These are phyloP conservation scores for Phocoena phocoena DNA, from an alignment of 2,113 vertebrate species.

Conservation along the genomic window DNA sequence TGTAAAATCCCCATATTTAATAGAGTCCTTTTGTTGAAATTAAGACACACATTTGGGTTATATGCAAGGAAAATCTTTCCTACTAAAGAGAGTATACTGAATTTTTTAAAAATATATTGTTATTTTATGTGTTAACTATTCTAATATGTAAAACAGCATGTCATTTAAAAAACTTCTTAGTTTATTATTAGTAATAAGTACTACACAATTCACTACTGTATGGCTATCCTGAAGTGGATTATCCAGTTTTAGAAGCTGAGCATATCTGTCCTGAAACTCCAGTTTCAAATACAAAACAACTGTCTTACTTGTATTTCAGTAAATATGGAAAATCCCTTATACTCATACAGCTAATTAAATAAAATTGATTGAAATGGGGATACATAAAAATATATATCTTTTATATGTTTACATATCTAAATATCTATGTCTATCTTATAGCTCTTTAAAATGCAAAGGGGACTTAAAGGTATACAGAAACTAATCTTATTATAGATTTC, in stretches of 20 bases:
- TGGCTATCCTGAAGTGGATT: not conserved
- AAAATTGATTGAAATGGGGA: not conserved
- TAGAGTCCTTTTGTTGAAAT: not conserved
- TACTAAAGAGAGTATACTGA: not conserved
- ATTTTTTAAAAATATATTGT: fast-evolving
- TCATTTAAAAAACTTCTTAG: not conserved
- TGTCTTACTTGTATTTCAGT: not conserved
- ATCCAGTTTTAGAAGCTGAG: not conserved
- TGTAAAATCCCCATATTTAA: not conserved
- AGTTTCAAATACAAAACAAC: not conserved
- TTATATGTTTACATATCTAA: not conserved
- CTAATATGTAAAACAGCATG: not conserved
- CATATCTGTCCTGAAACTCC: not conserved
- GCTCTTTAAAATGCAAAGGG: not conserved
- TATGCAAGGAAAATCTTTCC: not conserved
- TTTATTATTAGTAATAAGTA: not conserved
- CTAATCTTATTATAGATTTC: not conserved
- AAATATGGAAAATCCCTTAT: not conserved
- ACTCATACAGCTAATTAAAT: not conserved
- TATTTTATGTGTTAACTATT: not conserved
- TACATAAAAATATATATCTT: not conserved
- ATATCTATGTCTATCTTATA: not conserved
- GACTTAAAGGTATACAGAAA: not conserved
- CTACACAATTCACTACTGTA: not conserved
- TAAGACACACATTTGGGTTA: not conserved